Percentiles rank a stretch among this genome's conserved stretches.
phyloP scores from a whole-genome alignment of 2,797 vertebrate species.

The Pangasius macronema region DNA sequence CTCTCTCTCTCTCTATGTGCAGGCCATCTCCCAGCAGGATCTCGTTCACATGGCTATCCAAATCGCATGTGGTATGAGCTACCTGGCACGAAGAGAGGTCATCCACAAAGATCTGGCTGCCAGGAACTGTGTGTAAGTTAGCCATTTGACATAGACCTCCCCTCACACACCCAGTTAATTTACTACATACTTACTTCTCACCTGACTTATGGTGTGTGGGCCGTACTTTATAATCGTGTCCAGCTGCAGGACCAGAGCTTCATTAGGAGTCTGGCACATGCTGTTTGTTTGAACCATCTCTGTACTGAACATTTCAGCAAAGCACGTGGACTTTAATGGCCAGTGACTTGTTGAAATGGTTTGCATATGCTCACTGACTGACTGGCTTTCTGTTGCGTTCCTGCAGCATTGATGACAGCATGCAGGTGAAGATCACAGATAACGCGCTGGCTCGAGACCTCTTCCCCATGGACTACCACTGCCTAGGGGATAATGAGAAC shows the following conservation, averaged over 20 bases:
- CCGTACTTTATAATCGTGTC: neutral
- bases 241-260: constrained; percentile 15
- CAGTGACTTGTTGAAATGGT: neutral
- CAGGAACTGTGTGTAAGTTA: constrained; percentile 98
- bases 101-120: constrained; percentile 98
- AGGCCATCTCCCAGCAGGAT: constrained; percentile 98
- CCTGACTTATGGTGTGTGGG: constrained; percentile 14
- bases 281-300: neutral
- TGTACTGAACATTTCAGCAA: neutral
- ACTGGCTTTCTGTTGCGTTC: neutral
- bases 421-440: constrained; percentile 99
- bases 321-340: neutral
- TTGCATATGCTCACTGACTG: constrained; percentile 11
- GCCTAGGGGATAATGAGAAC: constrained; percentile 97
- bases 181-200: constrained; percentile 13
- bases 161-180: neutral
- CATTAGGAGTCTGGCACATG: neutral
- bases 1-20: constrained; percentile 51
- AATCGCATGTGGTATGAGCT: constrained; percentile 98
- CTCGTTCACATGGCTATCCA: constrained; percentile 98
- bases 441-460: constrained; percentile 94
- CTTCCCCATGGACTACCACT: constrained; percentile 99
- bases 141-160: neutral
- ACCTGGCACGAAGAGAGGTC: constrained; percentile 93
- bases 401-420: constrained; percentile 92